Percentiles rank a stretch among this genome's conserved stretches.
phyloP scores from a whole-genome alignment of 2,888 invertebrate genomes.

The Eupeodes luniger region DNA sequence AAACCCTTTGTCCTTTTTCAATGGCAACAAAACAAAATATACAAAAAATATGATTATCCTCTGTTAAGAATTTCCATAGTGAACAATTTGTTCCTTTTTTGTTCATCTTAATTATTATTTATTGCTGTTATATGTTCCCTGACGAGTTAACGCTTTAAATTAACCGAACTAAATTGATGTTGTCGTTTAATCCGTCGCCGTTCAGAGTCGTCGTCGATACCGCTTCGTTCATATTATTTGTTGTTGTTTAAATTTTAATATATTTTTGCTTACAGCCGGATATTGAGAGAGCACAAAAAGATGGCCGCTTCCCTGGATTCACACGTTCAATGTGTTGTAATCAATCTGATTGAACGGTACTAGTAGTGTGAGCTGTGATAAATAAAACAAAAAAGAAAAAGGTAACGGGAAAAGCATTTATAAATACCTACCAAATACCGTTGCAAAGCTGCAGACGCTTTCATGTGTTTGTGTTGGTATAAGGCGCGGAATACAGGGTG shows the following conservation, averaged over 20 bases:
- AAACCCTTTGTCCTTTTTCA: background rate
- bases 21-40: background rate
- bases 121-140: conserved; percentile 66
- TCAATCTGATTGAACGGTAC: conserved; percentile 66
- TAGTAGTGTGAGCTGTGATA: conserved; percentile 9
- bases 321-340: conserved; percentile 54
- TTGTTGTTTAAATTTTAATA: background rate
- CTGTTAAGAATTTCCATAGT: background rate
- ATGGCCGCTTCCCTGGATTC: conserved; percentile 59
- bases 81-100: conserved; percentile 22
- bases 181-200: conserved; percentile 60
- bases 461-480: background rate
- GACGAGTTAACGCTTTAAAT: conserved; percentile 72
- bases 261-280: conserved; percentile 44
- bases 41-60: background rate
- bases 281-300: conserved; percentile 61
- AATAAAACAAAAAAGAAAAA: conserved; percentile 22
- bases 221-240: conserved; percentile 30
- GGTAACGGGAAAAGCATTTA: background rate
- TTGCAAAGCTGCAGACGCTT: conserved; percentile 5
- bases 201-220: conserved; percentile 11
- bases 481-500: too few relatives aligned
- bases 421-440: background rate
- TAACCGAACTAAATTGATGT: conserved; percentile 70
- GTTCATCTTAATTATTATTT: conserved; percentile 68